Evolutionary conservation across 2,113 vertebrate species (phyloP).

Genomic region (Halcyon senegalensis): DNA sequence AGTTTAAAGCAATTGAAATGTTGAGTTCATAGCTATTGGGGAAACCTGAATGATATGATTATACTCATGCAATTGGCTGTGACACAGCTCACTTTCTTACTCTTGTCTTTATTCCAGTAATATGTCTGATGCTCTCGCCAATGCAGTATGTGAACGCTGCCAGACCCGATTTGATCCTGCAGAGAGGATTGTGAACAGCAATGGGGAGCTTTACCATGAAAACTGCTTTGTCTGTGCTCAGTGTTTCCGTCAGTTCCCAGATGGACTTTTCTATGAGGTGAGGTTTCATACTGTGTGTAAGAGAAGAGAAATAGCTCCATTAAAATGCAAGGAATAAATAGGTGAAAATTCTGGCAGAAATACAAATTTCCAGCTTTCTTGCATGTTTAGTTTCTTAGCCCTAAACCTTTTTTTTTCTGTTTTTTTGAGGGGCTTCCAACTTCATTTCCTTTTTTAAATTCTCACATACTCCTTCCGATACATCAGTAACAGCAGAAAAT

Average conservation of each 20-base stretch:
- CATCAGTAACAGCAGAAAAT: background rate
- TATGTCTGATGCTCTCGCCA: constrained; percentile 78
- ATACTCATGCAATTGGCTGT: background rate
- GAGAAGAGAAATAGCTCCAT: background rate
- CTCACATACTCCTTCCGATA: background rate
- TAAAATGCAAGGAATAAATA: background rate
- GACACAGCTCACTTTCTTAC: background rate
- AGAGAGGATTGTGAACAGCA: constrained; percentile 78
- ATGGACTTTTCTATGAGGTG: constrained; percentile 83
- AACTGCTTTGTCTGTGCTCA: constrained; percentile 82
- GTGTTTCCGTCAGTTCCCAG: constrained; percentile 80
- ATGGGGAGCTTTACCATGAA: constrained; percentile 77
- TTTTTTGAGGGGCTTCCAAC: background rate
- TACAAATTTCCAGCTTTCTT: background rate
- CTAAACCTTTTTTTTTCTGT: background rate
- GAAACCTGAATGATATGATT: background rate
- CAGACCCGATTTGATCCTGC: constrained; percentile 71
- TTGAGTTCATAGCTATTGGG: background rate
- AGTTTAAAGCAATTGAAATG: background rate
- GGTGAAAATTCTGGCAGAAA: background rate
- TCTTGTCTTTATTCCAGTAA: constrained; percentile 60
- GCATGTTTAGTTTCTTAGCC: background rate
- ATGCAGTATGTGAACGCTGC: constrained; percentile 76
- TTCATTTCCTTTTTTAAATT: background rate
- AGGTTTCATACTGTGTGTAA: background rate